A percentile compares a stretch with the other conserved stretches of the same genome.
Conservation (phyloP, 2,797 vertebrate genomes). For the Anniella stebbinsi region DNA sequence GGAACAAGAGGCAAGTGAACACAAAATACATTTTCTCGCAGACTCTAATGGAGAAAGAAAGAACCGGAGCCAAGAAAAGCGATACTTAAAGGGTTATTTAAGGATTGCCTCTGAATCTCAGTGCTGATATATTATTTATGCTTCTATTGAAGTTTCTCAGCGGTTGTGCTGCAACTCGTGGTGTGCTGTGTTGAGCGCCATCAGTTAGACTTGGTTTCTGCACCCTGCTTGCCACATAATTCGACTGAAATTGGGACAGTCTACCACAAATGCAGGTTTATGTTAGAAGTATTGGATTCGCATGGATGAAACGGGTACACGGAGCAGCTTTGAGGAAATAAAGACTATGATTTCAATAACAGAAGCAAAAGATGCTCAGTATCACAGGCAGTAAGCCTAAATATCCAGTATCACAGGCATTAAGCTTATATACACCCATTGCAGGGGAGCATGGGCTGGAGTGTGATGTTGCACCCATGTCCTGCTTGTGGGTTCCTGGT, state of each 20-base stretch:
- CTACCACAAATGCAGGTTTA: background rate
- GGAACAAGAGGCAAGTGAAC: slow-evolving; percentile 27
- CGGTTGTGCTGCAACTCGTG: background rate
- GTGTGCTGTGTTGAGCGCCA: background rate
- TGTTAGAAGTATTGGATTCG: background rate
- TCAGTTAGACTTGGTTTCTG: background rate
- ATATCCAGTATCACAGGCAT: too few relatives aligned
- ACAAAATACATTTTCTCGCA: background rate
- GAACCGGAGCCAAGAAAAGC: slow-evolving; percentile 9
- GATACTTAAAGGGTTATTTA: slow-evolving; percentile 33
- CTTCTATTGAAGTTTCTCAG: slow-evolving; percentile 23
- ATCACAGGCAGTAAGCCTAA: too few relatives aligned
- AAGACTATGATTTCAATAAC: background rate
- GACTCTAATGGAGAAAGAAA: background rate
- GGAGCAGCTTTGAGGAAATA: background rate
- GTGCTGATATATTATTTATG: slow-evolving; percentile 26
- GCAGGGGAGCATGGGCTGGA: too few relatives aligned
- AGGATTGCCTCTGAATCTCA: slow-evolving; percentile 16
- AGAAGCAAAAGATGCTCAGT: background rate
- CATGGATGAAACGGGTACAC: background rate
- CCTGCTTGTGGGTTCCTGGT: too few relatives aligned
- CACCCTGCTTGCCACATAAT: background rate
- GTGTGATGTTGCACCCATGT: too few relatives aligned
- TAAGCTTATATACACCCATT: too few relatives aligned
- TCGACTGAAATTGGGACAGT: background rate